A percentile compares a stretch with the other conserved stretches of the same genome.
These are phyloP conservation scores for Otus sunia DNA, from an alignment of 2,113 vertebrate genomes.

Conservation along the genomic window DNA sequence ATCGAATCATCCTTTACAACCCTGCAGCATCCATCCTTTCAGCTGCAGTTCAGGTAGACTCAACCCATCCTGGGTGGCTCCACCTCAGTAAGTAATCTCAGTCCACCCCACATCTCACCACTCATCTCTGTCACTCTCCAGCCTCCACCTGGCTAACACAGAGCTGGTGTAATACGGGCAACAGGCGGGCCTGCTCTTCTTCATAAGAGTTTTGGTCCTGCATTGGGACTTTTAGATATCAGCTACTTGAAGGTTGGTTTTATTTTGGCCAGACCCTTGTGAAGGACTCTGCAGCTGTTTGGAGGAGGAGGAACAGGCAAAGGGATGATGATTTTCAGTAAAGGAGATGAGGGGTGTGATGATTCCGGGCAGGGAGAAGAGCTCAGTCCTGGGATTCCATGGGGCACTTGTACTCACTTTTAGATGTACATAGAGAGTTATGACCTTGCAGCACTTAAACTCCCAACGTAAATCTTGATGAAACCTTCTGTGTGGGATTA, in stretches of 20 bases:
- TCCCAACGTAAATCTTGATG: background rate
- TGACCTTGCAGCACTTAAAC: background rate
- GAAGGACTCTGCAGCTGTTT: background rate
- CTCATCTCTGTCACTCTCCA: background rate
- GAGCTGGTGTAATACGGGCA: rapidly evolving
- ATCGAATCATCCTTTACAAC: rapidly evolving
- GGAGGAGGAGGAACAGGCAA: background rate
- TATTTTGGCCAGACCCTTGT: background rate
- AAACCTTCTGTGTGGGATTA: background rate
- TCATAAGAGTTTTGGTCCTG: background rate
- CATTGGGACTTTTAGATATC: background rate
- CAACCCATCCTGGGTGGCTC: background rate
- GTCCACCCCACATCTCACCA: background rate
- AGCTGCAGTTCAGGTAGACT: background rate
- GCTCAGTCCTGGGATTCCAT: background rate
- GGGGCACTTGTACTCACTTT: background rate
- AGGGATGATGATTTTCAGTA: rapidly evolving
- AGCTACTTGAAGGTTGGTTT: background rate
- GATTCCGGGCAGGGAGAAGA: background rate
- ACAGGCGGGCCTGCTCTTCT: background rate
- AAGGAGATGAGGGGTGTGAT: background rate
- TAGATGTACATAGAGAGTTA: rapidly evolving
- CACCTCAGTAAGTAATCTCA: background rate
- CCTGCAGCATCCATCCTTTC: background rate
- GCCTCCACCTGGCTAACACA: no score